Evolutionary conservation across 1,140 invertebrate species (phyloP).

Genomic region (Penaeus japonicus): DNA sequence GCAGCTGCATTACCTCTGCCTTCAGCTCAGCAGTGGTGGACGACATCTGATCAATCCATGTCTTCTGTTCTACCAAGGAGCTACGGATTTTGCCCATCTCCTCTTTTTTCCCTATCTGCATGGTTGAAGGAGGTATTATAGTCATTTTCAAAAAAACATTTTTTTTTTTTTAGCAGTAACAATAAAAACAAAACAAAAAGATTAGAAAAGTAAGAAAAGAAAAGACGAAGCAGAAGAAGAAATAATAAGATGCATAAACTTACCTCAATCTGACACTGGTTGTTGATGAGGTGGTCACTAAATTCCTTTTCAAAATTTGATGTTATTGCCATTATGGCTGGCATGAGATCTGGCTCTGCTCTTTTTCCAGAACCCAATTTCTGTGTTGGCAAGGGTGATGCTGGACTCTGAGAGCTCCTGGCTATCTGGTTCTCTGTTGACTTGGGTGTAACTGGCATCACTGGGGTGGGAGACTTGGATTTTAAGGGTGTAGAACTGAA

Average conservation of each 20-base stretch:
- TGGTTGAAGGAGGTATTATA: too few species aligned
- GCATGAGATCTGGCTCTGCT: neutral
- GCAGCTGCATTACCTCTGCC: slow-evolving; percentile 27
- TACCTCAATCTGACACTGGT: slow-evolving; percentile 15
- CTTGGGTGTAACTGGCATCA: neutral
- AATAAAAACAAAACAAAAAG: too few species aligned
- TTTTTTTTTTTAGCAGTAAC: too few species aligned
- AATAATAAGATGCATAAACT: neutral
- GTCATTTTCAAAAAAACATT: too few species aligned
- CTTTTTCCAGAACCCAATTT: neutral
- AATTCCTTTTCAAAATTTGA: slow-evolving; percentile 37
- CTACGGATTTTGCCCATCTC: slow-evolving; percentile 28
- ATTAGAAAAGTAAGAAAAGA: too few species aligned
- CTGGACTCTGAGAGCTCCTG: neutral
- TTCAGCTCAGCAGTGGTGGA: slow-evolving; percentile 34
- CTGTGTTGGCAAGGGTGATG: neutral
- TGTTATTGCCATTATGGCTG: neutral
- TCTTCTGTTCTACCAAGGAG: neutral
- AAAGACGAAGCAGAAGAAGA: too few species aligned
- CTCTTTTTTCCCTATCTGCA: slow-evolving; percentile 24
- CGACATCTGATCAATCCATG: slow-evolving; percentile 34
- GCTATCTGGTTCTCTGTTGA: neutral
- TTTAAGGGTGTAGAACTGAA: slow-evolving; percentile 1
- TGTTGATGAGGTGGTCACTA: neutral
- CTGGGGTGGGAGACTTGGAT: neutral